A percentile compares a stretch with the other conserved stretches of the same genome.
These are phyloP conservation scores for Athene noctua DNA, from an alignment of 2,113 vertebrate species.

Conservation along the genomic window DNA sequence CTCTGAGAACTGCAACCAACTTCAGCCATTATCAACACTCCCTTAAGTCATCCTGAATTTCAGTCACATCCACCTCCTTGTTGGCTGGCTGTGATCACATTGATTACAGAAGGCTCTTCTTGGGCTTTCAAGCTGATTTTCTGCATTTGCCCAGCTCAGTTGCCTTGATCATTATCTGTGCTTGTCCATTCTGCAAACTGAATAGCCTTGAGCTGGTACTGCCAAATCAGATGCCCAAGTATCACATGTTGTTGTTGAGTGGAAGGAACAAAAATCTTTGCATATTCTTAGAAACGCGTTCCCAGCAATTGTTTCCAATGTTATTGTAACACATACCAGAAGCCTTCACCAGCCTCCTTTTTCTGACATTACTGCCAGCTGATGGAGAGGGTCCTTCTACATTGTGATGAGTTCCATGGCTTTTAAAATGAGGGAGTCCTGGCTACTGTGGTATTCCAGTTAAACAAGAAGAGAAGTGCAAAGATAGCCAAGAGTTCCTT, in stretches of 20 bases:
- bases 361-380: neutral
- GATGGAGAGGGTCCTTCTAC: neutral
- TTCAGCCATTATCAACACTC: neutral
- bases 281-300: neutral
- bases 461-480: neutral
- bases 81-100: neutral
- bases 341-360: neutral
- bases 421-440: neutral
- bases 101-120: neutral
- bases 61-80: neutral
- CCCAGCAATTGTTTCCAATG: neutral
- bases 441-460: neutral
- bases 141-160: neutral
- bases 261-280: neutral
- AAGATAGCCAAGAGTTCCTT: neutral
- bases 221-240: neutral
- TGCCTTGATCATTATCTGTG: neutral
- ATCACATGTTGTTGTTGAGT: neutral
- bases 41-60: neutral
- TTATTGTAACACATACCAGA: neutral
- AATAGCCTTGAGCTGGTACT: neutral
- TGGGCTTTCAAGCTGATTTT: neutral
- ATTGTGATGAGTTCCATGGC: fast-evolving
- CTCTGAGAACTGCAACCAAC: neutral
- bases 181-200: neutral